Conservation (phyloP, 2,797 vertebrate genomes). For the Poecilia wingei region DNA sequence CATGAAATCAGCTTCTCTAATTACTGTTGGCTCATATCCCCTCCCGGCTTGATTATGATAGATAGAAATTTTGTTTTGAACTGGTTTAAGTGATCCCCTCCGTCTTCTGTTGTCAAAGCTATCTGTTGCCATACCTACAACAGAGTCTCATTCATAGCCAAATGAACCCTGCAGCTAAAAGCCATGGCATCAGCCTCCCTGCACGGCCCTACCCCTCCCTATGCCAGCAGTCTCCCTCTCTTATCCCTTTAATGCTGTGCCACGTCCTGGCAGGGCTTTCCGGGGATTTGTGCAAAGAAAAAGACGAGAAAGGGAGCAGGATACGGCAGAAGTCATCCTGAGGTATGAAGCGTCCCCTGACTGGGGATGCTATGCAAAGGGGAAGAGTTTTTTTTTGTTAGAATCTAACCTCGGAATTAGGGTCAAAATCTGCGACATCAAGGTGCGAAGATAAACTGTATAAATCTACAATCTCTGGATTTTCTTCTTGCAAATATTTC, state of each 20-base stretch:
- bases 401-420: constrained; percentile 48
- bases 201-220: constrained; percentile 47
- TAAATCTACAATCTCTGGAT: not conserved
- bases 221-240: constrained; percentile 58
- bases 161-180: constrained; percentile 62
- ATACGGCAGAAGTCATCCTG: constrained; percentile 88
- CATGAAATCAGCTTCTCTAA: constrained; percentile 24
- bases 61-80: constrained; percentile 30
- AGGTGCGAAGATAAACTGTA: constrained; percentile 22
- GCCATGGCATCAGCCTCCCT: constrained; percentile 51
- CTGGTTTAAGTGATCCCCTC: constrained; percentile 29
- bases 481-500: constrained; percentile 3
- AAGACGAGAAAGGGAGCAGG: constrained; percentile 88
- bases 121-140: constrained; percentile 41
- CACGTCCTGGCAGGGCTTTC: constrained; percentile 90
- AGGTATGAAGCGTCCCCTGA: constrained; percentile 82
- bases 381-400: constrained; percentile 23
- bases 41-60: constrained; percentile 18
- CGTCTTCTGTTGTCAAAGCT: constrained; percentile 38
- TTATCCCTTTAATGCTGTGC: constrained; percentile 74
- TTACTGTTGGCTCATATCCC: constrained; percentile 10
- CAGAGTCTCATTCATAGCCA: constrained; percentile 39
- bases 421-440: constrained; percentile 37
- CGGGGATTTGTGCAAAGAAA: constrained; percentile 92
- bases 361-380: constrained; percentile 27